Evolutionary conservation across 2,888 invertebrate genomes (phyloP).

Genomic region (Thelaira solivaga): DNA sequence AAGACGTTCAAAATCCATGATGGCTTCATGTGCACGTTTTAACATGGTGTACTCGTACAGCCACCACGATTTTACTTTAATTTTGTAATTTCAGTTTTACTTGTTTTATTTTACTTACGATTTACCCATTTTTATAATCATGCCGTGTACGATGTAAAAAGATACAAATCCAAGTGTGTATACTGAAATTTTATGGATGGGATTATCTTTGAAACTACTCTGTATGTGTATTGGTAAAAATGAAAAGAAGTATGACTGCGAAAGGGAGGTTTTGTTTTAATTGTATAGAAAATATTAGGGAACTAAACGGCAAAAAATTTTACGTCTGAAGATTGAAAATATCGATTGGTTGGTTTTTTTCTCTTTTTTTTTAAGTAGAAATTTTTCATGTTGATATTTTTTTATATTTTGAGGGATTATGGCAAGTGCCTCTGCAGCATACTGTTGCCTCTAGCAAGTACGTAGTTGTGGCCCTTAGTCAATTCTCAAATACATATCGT

Average conservation of each 20-base stretch:
- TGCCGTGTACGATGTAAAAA: not conserved
- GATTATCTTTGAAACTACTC: slow-evolving; percentile 24
- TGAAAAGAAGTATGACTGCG: not conserved
- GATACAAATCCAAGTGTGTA: slow-evolving; percentile 32
- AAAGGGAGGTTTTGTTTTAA: slow-evolving; percentile 22
- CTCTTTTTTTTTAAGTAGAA: no score
- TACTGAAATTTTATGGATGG: slow-evolving; percentile 29
- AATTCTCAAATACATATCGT: slow-evolving; percentile 8
- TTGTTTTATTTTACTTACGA: slow-evolving; percentile 16
- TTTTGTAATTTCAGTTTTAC: not conserved
- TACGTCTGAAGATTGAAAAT: slow-evolving; percentile 39
- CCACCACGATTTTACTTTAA: no score
- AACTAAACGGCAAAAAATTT: slow-evolving; percentile 47
- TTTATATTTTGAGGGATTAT: slow-evolving; percentile 16
- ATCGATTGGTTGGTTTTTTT: slow-evolving; percentile 46
- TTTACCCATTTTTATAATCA: slow-evolving; percentile 40
- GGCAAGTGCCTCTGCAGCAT: slow-evolving; percentile 31
- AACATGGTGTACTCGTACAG: no score
- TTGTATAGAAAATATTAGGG: slow-evolving; percentile 34
- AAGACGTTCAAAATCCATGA: slow-evolving; percentile 5
- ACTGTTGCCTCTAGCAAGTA: not conserved
- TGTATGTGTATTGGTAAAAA: slow-evolving; percentile 7
- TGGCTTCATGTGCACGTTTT: slow-evolving; percentile 1
- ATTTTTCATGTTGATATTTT: slow-evolving; percentile 11
- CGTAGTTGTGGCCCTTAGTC: slow-evolving; percentile 8